phyloP scores from a whole-genome alignment of 1,140 invertebrate species.

The Drosophila auraria region DNA sequence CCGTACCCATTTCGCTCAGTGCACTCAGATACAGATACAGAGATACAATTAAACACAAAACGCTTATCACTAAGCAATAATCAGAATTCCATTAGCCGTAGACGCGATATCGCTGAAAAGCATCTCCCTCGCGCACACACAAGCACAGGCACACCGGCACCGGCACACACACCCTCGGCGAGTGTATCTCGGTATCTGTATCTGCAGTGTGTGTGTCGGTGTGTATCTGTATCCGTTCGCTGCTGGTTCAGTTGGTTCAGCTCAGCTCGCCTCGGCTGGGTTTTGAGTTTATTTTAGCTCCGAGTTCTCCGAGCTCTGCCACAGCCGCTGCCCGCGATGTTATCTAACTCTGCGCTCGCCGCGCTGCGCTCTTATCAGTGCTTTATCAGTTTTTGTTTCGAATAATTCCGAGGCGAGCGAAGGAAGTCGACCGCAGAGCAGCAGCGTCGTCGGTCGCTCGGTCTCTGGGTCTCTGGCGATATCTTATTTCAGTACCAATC shows the following conservation, averaged over 20 bases:
- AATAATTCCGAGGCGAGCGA: slow-evolving; percentile 78
- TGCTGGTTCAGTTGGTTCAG: slow-evolving; percentile 48
- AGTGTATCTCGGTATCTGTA: slow-evolving; percentile 72
- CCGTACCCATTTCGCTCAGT: slow-evolving; percentile 40
- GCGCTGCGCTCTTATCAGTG: slow-evolving; percentile 84
- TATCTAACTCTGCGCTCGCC: slow-evolving; percentile 84
- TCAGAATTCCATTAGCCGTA: slow-evolving; percentile 85
- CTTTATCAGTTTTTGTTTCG: slow-evolving; percentile 85
- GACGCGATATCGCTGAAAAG: slow-evolving; percentile 82
- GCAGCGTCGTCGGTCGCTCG: slow-evolving; percentile 21
- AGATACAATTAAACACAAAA: slow-evolving; percentile 85
- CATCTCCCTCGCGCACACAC: slow-evolving; percentile 72
- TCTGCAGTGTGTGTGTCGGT: slow-evolving; percentile 51
- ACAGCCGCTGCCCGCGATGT: slow-evolving; percentile 61
- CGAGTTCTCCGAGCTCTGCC: background rate
- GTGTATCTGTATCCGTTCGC: slow-evolving; percentile 68
- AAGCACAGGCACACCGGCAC: slow-evolving; percentile 17
- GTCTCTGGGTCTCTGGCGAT: slow-evolving; percentile 39
- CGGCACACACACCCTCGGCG: slow-evolving; percentile 33
- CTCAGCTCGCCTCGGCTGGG: slow-evolving; percentile 31
- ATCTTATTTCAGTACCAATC: slow-evolving; percentile 81
- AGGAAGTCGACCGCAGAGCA: slow-evolving; percentile 69
- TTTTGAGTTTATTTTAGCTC: slow-evolving; percentile 27
- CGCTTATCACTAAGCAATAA: slow-evolving; percentile 85
- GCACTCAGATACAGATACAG: slow-evolving; percentile 76